Evolutionary conservation across 2,888 invertebrate genomes (phyloP), one percentile per base, ranked within the genome.

Genomic region (Boloria euphrosyne): DNA sequence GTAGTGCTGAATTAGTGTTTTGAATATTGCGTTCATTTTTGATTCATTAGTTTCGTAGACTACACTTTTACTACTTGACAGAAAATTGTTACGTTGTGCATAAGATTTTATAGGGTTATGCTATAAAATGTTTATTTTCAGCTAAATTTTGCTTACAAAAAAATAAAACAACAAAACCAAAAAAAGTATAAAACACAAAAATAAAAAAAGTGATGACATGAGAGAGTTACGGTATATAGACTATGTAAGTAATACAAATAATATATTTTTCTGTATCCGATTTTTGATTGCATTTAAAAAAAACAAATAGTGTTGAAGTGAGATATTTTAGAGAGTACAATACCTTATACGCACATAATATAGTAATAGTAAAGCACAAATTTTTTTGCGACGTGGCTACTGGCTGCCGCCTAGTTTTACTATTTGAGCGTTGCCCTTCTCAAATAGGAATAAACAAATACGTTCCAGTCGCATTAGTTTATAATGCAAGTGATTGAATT

Each of bases 251-350:
- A n/a, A n/a, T 51, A 43, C 3, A 18, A 50, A 38, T 51, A 60
- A n/a, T 43, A 46, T 18, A 57, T 46, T 44, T 57, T 46, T 57
- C 46, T 18, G n/a, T 46, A 57, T 57, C 44, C n/a, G 22, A 46
- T 44, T 43, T 55, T 43, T 38, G 10, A 38, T 38, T 38, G 31
- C 7, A 10, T 38, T 10, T 10, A 10, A 38, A 10, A 38, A 38
- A 38, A 31, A 6, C 31, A 31, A 31, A 31, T 5, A 27, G 10
- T 38, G 31, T 38, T 31, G 31, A 31, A 38, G 7, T 2, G 31
- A 7, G 7, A 38, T 38, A 38, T 7, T 2, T 38, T 10, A 38
- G 10, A 38, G 1, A 38, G 31, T 38, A 38, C 31, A 38, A n/a
- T 10, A 38, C 31, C 10, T 44, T 14, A 57, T 52, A 22, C 57